Evolutionary conservation across 1,140 invertebrate species (phyloP), one percentile per base, ranked within the genome.

Genomic region (Bombus superbus): DNA sequence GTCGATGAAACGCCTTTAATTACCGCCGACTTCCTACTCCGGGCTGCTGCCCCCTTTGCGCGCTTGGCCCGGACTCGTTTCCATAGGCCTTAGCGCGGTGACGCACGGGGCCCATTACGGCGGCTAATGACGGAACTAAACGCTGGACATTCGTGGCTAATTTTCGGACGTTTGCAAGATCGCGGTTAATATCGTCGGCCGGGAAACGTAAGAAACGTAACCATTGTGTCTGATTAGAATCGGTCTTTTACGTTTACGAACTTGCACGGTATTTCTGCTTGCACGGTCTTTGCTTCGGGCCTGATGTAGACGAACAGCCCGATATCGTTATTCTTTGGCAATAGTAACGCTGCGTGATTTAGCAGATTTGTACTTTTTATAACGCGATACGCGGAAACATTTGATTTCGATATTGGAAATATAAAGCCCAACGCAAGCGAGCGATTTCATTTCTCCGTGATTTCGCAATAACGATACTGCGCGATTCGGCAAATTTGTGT

Each of bases 1-100:
- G 44, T 64, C 64, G 64, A 84, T 71, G 66, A 71, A 78, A 59
- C 38, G 47, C 18, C 53, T 77, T 72, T 80, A 79, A 84, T 72
- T 80, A 71, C 38, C 28, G 22, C 15, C 53, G 25, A 35, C 66
- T 78, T 40, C 64, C 75, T 47, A 83, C 73, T 18, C 47, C 15
- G 10, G 1, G 1, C 15, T 13, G 18, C 32, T 32, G 32, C 10
- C 40, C 53, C 71, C n/a, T 71, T 38, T 40, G 64, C 32, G 4
- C 32, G 44, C 10, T 4, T 15, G 77, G 44, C 9, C 32, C 64
- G 15, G 47, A 18, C 11, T 53, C 47, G 18, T 44, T 53, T 75
- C 22, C 59, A 47, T 22, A 57, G 15, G 11, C 32, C 42, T 62
- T 32, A 15, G 1, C 6, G 9, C 22, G 22, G 9, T 62, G 75